Evolutionary conservation across 2,113 vertebrate species (phyloP), one percentile per base, ranked within the genome.

Genomic region (Guaruba guarouba): DNA sequence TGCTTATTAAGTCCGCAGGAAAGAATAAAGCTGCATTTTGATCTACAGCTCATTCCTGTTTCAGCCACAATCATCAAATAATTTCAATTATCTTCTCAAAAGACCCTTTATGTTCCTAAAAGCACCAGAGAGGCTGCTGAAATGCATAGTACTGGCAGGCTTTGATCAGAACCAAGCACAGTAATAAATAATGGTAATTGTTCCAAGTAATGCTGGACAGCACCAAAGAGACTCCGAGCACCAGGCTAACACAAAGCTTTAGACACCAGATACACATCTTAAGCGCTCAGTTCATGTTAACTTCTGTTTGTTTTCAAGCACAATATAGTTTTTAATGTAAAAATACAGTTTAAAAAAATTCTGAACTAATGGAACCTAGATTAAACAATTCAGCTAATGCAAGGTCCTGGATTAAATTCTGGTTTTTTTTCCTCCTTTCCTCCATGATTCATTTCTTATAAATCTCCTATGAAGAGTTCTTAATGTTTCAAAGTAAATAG

Each of bases 191-290:
- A 62, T 0, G 0, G 23, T 35, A 94, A 93, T 46, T 54, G 48
- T 64, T 91, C 71, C 92, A 93, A 87, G 55, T 69, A 61, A 82
- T 54, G 92, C 75, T 93, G 95, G 71, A 95, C 79, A 93, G 75
- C 84, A 95, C 82, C 43, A 17, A 85, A 66, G 44, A 63, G 12
- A 63, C 59, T 62, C 13, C 1, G 1, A 90, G 78, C 57, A 85
- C 22, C n/a, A 85, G 28, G 15, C n/a, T 3, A 91, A 64, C 23
- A 43, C 79, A 89, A 82, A 49, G n/a, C 35, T 91, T 90, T 77
- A 3, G 7, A 73, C 63, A 90, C 14, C 35, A 82, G 44, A 73
- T 31, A 66, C 19, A 22, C 17, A 59, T 25, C 35, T 82, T 31
- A 46, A 86, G 37, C 29, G 13, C 44, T 46, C 13, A 25, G 13